A percentile compares a stretch with the other conserved stretches of the same genome.
Evolutionary conservation across 53 echinoderm and acorn worm species (phyloP).

Genomic region (Holothuria leucospilota): DNA sequence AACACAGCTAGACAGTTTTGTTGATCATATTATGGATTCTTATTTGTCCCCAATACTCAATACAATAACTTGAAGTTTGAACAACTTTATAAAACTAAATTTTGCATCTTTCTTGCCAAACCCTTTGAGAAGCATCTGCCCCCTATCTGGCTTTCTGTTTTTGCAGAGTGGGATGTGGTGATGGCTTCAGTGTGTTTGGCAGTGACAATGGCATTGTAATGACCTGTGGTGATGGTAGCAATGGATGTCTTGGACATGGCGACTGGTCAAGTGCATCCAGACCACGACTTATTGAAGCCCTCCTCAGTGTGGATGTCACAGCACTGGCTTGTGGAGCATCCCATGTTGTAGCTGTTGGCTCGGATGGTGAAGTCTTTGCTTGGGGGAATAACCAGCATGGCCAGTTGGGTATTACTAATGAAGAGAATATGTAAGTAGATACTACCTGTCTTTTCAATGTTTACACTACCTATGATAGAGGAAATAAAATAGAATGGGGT

Average conservation of each 20-base stretch:
- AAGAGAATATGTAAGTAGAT: constrained; percentile 35
- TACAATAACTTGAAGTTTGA: too few species aligned
- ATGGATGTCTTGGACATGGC: constrained; percentile 97
- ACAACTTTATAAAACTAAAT: too few species aligned
- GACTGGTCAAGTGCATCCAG: constrained; percentile 95
- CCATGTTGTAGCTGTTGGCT: constrained; percentile 91
- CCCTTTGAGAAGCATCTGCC: too few species aligned
- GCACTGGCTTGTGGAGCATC: constrained; percentile 89
- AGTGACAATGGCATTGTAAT: constrained; percentile 99
- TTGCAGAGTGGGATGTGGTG: constrained; percentile 89
- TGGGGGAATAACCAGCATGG: constrained; percentile 96
- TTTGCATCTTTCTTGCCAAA: too few species aligned
- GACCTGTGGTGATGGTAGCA: constrained; percentile 99
- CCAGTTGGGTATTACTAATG: constrained; percentile 84
- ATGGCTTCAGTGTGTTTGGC: constrained; percentile 94
- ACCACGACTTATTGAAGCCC: constrained; percentile 90
- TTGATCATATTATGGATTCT: too few species aligned
- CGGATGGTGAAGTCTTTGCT: constrained; percentile 94
- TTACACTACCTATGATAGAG: not conserved
- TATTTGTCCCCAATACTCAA: too few species aligned
- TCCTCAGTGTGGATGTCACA: constrained; percentile 94
- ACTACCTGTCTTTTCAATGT: not conserved
- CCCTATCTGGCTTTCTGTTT: too few species aligned
- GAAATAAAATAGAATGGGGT: too few species aligned
- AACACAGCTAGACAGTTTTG: too few species aligned